These are phyloP conservation scores for Catagonus wagneri DNA, from an alignment of 2,113 vertebrate species.

Conservation along the genomic window DNA sequence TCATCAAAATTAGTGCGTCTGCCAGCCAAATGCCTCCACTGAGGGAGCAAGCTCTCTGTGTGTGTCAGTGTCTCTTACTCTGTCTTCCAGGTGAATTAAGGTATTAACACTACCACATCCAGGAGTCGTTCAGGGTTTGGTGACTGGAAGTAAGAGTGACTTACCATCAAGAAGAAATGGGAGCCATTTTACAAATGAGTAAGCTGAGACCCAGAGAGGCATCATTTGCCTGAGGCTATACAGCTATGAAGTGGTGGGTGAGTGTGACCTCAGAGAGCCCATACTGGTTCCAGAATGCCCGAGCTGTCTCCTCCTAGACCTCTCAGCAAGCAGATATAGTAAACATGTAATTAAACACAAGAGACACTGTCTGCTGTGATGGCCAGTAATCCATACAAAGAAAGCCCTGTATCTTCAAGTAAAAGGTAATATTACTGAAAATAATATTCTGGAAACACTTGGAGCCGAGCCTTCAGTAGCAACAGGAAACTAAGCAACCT, in stretches of 20 bases:
- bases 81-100: neutral
- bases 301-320: neutral
- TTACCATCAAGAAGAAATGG: neutral
- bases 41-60: neutral
- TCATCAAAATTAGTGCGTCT: slow-evolving; percentile 17
- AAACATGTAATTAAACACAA: neutral
- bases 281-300: neutral
- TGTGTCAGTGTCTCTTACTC: neutral
- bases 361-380: neutral
- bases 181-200: neutral
- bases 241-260: neutral
- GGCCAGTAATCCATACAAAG: slow-evolving; percentile 8
- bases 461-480: neutral
- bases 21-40: neutral
- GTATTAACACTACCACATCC: neutral
- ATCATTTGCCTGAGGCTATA: neutral
- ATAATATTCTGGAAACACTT: neutral
- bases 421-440: slow-evolving; percentile 12
- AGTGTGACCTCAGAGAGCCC: neutral
- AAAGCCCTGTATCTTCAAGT: neutral
- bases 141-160: neutral
- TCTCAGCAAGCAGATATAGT: neutral
- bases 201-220: neutral
- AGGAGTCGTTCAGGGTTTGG: neutral
- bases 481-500: neutral